A percentile compares a stretch with the other conserved stretches of the same genome.
These are phyloP conservation scores for Sminthurinus aureus DNA, from an alignment of 2,888 invertebrate genomes.

Conservation along the genomic window DNA sequence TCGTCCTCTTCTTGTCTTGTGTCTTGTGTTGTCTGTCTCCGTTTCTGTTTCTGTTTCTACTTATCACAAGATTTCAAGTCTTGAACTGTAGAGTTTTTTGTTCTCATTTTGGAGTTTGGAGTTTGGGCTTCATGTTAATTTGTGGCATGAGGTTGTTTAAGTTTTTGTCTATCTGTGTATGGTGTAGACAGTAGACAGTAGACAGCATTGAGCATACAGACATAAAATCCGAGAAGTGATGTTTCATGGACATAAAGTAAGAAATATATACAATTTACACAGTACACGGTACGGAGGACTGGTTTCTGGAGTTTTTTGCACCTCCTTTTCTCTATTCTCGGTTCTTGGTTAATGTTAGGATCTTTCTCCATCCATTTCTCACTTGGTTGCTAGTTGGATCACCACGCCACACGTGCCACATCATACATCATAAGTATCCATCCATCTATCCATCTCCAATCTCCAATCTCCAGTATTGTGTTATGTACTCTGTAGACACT, in stretches of 20 bases:
- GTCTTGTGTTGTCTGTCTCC: not conserved
- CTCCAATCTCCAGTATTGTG: not conserved
- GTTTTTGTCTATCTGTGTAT: not conserved
- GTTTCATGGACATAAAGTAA: no score
- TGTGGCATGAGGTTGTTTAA: constrained; percentile 1
- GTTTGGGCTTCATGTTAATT: not conserved
- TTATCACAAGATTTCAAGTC: not conserved
- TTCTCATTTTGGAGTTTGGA: not conserved
- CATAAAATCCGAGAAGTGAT: not conserved
- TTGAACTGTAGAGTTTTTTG: not conserved
- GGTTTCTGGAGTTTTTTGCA: not conserved
- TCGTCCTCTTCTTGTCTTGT: not conserved
- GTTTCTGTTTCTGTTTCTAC: not conserved
- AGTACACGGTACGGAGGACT: not conserved
- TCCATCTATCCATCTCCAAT: constrained; percentile 4
- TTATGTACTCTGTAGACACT: not conserved
- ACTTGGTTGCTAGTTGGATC: constrained; percentile 31
- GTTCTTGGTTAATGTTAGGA: not conserved
- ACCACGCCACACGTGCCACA: constrained; percentile 30
- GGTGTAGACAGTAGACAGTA: not conserved
- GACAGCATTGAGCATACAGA: not conserved
- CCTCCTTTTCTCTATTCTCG: not conserved
- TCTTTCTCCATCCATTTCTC: constrained; percentile 25
- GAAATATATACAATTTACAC: not conserved
- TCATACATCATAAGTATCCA: constrained; percentile 32